phyloP scores from a whole-genome alignment of 2,888 invertebrate species.

The Polyommatus iphigenia region DNA sequence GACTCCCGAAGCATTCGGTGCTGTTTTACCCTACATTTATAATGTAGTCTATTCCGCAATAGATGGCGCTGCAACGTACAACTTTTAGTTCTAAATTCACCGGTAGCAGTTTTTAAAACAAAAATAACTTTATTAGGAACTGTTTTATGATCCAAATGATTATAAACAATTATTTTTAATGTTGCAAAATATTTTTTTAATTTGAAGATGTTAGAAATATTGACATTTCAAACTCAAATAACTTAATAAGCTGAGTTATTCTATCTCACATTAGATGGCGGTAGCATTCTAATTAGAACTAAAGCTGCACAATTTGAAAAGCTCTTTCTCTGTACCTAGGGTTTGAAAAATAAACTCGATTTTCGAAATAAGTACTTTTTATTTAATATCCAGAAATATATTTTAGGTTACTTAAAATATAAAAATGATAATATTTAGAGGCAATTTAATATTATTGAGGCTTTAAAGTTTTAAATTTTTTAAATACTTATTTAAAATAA shows the following conservation, averaged over 20 bases:
- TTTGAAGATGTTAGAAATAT: neutral
- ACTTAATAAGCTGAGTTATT: neutral
- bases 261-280: slow-evolving; percentile 37
- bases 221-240: neutral
- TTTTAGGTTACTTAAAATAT: too few species aligned
- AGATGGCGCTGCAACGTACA: neutral
- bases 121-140: too few species aligned
- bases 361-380: too few species aligned
- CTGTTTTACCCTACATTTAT: neutral
- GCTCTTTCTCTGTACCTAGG: too few species aligned
- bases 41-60: neutral
- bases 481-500: neutral
- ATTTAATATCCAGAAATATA: too few species aligned
- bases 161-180: neutral
- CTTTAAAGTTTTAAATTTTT: neutral
- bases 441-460: too few species aligned
- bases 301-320: neutral
- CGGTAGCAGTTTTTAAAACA: too few species aligned
- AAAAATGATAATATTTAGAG: too few species aligned
- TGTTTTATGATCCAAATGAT: too few species aligned
- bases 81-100: neutral
- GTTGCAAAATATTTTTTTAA: neutral
- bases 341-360: too few species aligned
- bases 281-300: slow-evolving; percentile 33
- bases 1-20: slow-evolving; percentile 18